These are phyloP conservation scores for Cancer borealis DNA, from an alignment of 2,888 invertebrate species.

Conservation along the genomic window DNA sequence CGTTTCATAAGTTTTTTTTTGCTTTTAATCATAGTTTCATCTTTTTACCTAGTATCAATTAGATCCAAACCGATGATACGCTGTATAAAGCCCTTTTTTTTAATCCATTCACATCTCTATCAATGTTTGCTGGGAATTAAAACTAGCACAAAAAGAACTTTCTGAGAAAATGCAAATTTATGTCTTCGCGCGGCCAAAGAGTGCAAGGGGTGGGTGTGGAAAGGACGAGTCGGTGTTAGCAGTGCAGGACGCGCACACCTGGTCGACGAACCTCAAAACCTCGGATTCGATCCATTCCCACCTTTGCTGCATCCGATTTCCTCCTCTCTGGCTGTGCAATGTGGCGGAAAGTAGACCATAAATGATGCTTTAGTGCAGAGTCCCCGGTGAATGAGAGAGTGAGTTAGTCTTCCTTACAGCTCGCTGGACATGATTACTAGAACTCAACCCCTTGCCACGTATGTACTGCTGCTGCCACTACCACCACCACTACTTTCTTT, in stretches of 20 bases:
- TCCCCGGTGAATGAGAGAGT: neutral
- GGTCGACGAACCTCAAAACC: neutral
- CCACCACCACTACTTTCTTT: neutral
- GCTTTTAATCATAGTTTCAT: neutral
- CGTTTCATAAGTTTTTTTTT: neutral
- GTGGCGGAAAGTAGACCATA: constrained; percentile 40
- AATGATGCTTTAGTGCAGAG: constrained; percentile 11
- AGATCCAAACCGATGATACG: neutral
- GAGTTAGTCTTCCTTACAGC: constrained; percentile 2
- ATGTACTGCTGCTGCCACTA: neutral
- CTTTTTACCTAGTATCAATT: neutral
- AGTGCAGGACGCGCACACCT: neutral
- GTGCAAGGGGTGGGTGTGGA: neutral
- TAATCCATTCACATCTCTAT: neutral
- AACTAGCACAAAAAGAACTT: neutral
- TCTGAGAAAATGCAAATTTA: neutral
- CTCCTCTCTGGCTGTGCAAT: constrained; percentile 18
- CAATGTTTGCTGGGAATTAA: neutral
- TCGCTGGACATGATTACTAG: neutral
- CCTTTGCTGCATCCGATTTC: constrained; percentile 36
- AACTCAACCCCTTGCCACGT: neutral
- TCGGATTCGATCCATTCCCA: neutral
- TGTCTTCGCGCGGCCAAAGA: neutral
- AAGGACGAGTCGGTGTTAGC: neutral
- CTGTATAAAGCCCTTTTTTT: neutral